phyloP scores from a whole-genome alignment of 2,113 vertebrate species.

The Anoplopoma fimbria region DNA sequence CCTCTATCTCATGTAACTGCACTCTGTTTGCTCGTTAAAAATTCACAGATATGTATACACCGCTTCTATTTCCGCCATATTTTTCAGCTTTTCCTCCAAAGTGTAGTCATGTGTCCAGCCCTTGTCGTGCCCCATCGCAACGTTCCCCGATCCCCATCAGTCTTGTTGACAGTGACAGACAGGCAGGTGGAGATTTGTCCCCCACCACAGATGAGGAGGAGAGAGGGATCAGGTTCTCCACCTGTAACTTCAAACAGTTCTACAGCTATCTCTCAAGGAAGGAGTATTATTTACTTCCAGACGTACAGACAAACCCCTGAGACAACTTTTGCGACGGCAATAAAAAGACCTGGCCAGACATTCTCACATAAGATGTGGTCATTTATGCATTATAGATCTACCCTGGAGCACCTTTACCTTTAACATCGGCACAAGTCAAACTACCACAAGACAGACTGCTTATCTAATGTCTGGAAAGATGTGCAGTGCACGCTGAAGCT shows the following conservation, averaged over 20 bases:
- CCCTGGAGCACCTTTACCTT: slow-evolving; percentile 50
- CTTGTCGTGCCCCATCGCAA: neutral
- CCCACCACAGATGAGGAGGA: slow-evolving; percentile 51
- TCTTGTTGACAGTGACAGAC: slow-evolving; percentile 59
- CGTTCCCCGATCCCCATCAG: neutral
- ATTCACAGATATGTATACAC: slow-evolving; percentile 10
- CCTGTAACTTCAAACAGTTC: slow-evolving; percentile 75
- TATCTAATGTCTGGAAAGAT: slow-evolving; percentile 78
- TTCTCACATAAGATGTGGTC: slow-evolving; percentile 47
- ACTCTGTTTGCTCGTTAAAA: slow-evolving; percentile 18
- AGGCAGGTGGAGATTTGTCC: slow-evolving; percentile 62
- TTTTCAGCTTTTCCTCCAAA: neutral
- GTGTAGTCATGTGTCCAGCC: neutral
- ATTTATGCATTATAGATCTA: slow-evolving; percentile 63
- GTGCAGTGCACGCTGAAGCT: slow-evolving; percentile 50
- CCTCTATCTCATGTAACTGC: slow-evolving; percentile 18
- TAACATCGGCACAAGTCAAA: slow-evolving; percentile 59
- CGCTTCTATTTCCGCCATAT: neutral
- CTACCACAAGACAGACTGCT: slow-evolving; percentile 76
- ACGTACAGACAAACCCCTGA: slow-evolving; percentile 51
- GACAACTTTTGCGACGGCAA: slow-evolving; percentile 47
- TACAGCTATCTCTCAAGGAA: slow-evolving; percentile 22
- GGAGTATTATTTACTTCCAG: slow-evolving; percentile 59
- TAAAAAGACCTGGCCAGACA: slow-evolving; percentile 54
- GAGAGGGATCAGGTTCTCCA: slow-evolving; percentile 67